phyloP scores from a whole-genome alignment of 2,888 invertebrate species.

The Aporophyla nigra region DNA sequence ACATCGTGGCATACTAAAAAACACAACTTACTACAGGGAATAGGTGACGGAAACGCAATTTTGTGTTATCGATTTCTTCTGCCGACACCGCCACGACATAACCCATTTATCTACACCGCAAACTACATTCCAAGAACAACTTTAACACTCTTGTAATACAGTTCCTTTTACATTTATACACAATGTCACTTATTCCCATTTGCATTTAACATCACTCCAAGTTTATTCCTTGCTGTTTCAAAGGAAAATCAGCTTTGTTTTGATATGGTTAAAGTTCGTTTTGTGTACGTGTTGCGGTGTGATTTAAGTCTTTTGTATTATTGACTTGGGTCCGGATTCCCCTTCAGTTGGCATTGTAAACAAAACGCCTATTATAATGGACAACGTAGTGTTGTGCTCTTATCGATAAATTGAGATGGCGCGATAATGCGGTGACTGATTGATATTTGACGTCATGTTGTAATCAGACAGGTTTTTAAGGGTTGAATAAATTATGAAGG shows the following conservation, averaged over 20 bases:
- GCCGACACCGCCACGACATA: slow-evolving; percentile 42
- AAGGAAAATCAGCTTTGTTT: slow-evolving; percentile 59
- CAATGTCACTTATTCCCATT: slow-evolving; percentile 59
- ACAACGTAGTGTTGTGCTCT: slow-evolving; percentile 78
- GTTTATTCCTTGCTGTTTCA: slow-evolving; percentile 43
- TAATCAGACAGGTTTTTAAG: slow-evolving; percentile 41
- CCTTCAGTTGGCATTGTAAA: slow-evolving; percentile 88
- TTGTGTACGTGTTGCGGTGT: slow-evolving; percentile 50
- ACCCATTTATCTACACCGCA: slow-evolving; percentile 47
- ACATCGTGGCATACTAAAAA: slow-evolving; percentile 69
- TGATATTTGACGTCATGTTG: slow-evolving; percentile 50
- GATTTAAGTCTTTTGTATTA: slow-evolving; percentile 67
- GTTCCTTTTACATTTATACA: slow-evolving; percentile 60
- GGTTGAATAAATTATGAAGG: slow-evolving; percentile 30
- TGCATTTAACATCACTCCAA: slow-evolving; percentile 46
- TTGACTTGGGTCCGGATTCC: slow-evolving; percentile 73
- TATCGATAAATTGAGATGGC: slow-evolving; percentile 69
- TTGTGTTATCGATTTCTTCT: slow-evolving; percentile 80
- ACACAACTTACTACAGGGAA: slow-evolving; percentile 65
- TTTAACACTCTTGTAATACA: slow-evolving; percentile 56
- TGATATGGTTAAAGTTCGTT: slow-evolving; percentile 53
- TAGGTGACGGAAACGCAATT: slow-evolving; percentile 81
- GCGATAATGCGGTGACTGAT: slow-evolving; percentile 58
- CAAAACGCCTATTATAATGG: slow-evolving; percentile 90
- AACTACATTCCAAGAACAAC: slow-evolving; percentile 58